phyloP scores from a whole-genome alignment of 2,888 invertebrate species.

The Eristalis intricaria region DNA sequence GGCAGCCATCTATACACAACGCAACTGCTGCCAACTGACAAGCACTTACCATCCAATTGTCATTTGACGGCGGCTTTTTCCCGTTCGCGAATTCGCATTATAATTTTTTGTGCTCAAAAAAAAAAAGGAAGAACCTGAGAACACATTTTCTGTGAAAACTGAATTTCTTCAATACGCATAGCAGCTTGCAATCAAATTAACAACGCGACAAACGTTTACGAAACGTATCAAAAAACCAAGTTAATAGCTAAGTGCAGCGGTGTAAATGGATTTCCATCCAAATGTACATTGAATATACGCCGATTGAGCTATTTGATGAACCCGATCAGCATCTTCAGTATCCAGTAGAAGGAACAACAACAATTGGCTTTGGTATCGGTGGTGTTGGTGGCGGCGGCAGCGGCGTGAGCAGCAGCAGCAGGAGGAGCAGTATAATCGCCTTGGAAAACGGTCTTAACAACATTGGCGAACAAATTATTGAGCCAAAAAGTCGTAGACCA shows the following conservation, averaged over 20 bases:
- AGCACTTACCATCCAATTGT: constrained; percentile 41
- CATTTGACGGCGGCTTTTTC: constrained; percentile 70
- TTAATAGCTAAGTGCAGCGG: constrained; percentile 16
- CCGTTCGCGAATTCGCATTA: constrained; percentile 35
- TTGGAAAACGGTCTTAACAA: constrained; percentile 11
- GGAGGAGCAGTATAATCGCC: not conserved
- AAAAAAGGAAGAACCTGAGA: constrained; percentile 13
- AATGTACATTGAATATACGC: constrained; percentile 68
- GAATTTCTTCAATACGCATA: not conserved
- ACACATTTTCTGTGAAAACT: not conserved
- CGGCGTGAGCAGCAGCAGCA: constrained; percentile 16
- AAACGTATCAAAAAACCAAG: not conserved
- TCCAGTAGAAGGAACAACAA: constrained; percentile 35
- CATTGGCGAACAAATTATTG: constrained; percentile 36
- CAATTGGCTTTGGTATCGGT: constrained; percentile 40
- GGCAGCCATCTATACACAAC: not conserved
- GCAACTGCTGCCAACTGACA: constrained; percentile 30
- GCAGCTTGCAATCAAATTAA: not conserved
- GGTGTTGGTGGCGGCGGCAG: constrained; percentile 40
- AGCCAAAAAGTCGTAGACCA: constrained; percentile 27
- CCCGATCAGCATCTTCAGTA: constrained; percentile 61
- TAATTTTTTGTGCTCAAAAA: constrained; percentile 36
- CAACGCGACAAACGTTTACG: not conserved
- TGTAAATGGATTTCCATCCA: constrained; percentile 67
- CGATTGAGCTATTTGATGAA: constrained; percentile 64